Base-by-base conservation (phyloP, 2,888 invertebrate genomes). In the Epirrhoe tristata region DNA sequence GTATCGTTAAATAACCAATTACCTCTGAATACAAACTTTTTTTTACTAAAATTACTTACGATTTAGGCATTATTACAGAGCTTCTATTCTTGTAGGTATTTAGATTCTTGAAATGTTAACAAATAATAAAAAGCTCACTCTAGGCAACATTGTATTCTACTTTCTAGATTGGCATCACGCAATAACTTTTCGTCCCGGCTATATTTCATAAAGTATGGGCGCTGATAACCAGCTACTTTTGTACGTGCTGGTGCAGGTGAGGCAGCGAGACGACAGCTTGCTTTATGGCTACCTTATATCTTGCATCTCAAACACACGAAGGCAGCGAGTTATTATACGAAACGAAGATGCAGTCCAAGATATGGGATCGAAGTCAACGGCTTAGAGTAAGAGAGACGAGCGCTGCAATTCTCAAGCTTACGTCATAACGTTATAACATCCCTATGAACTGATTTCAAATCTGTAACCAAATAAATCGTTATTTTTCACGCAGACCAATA, bases 211-310 rank as follows among this genome's bases (percentile, higher is more conserved):
- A 70, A 65, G 65, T 68, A 62, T 62, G 58, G 64, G 69, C 50
- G 66, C 58, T 74, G 74, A 76, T 76, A 76, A 71, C 62, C 58
- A 64, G 67, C 70, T 75, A 67, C 72, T 71, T 56, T 57, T 53
- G 66, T 66, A 64, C 64, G 57, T 62, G 69, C 61, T 70, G 67
- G 66, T 59, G 65, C 66, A 58, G 57, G 66, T 58, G 66, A 51
- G 66, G 54, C 58, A 81, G 84, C 82, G 83, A 77, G 84, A 82
- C 80, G 87, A 88, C 87, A 88, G 83, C 78, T 79, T 86, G 80
- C 78, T 90, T 90, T 90, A 90, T 89, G 85, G 85, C 76, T 77
- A 72, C 74, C 70, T 77, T 73, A 80, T 90, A 91, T 91, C 90
- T 81, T 79, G 76, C 85, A 90, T 91, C 90, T 84, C 76, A 81